Evolutionary conservation across 2,797 vertebrate genomes (phyloP).

Genomic region (Graptemys geographica): DNA sequence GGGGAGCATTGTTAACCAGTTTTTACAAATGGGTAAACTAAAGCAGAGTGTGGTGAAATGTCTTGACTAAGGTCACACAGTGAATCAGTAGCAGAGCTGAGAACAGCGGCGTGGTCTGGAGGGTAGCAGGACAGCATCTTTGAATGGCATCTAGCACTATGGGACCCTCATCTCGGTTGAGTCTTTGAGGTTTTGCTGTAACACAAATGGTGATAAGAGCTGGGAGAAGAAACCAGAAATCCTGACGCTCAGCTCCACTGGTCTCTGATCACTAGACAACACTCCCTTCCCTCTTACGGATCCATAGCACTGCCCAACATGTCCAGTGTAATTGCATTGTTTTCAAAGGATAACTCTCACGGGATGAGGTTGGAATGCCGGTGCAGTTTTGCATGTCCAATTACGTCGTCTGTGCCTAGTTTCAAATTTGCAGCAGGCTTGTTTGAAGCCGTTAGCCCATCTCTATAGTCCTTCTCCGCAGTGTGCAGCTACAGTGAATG

Average conservation of each 20-base stretch:
- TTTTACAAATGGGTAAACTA: fast-evolving
- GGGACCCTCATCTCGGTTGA: fast-evolving
- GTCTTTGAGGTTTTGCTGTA: fast-evolving
- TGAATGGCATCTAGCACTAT: fast-evolving
- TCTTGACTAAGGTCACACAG: fast-evolving
- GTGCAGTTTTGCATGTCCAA: background rate
- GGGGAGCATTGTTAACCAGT: fast-evolving
- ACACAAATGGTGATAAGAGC: fast-evolving
- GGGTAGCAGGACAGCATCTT: background rate
- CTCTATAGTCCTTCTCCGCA: background rate
- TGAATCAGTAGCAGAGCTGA: fast-evolving
- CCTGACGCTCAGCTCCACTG: background rate
- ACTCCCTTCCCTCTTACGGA: background rate
- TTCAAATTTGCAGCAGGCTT: background rate
- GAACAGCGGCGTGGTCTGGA: fast-evolving
- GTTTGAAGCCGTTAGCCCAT: background rate
- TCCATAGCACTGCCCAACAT: fast-evolving
- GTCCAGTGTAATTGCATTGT: fast-evolving
- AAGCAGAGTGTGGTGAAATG: background rate
- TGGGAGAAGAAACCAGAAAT: background rate
- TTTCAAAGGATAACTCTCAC: fast-evolving
- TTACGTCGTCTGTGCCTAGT: background rate
- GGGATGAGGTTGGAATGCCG: background rate
- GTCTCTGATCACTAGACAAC: fast-evolving
- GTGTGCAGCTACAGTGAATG: background rate